Evolutionary conservation across 1,140 invertebrate genomes (phyloP), one percentile per base, ranked within the genome.

Genomic region (Aphidius gifuensis): DNA sequence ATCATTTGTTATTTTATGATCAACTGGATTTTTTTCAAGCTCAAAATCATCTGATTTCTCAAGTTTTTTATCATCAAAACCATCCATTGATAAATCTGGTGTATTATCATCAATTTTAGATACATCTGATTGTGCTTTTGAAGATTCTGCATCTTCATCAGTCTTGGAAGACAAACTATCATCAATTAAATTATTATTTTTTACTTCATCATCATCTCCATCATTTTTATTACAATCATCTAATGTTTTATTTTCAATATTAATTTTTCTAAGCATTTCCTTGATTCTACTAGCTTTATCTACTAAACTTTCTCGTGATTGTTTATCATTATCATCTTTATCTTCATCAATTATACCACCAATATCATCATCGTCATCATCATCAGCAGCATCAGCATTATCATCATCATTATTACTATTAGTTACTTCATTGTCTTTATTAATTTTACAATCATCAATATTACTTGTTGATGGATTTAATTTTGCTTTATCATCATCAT

Each of bases 341-440:
- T 62, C 58, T 4, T 65, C 62, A 9, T 66, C 51, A 1, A 32
- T 16, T 32, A 8, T 16, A 50, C 48, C 21, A 6, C 4, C 21
- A 23, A n/a, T 54, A 6, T 11, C 8, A n/a, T 21, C 16, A 49
- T 69, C 66, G 21, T 66, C 64, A 0, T 66, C 54, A 5, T 56
- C 55, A 3, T 57, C 60, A 45, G 53, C 54, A 11, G 16, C 42
- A 9, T 46, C 3, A 23, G 39, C 39, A 50, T 60, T 51, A 48
- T 51, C 40, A 39, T 55, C 56, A 11, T 60, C 42, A n/a, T 56
- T 39, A 40, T 66, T 50, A 49, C 58, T 58, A 1, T 39, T 45
- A 48, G 58, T 42, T 32, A 39, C 53, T 50, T 62, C 53, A 38
- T 40, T 47, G 32, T 66, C 9, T 40, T 65, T 44, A n/a, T 59